Evolutionary conservation across 1,140 invertebrate genomes (phyloP), one percentile per base, ranked within the genome.

Genomic region (Calliphora vicina): DNA sequence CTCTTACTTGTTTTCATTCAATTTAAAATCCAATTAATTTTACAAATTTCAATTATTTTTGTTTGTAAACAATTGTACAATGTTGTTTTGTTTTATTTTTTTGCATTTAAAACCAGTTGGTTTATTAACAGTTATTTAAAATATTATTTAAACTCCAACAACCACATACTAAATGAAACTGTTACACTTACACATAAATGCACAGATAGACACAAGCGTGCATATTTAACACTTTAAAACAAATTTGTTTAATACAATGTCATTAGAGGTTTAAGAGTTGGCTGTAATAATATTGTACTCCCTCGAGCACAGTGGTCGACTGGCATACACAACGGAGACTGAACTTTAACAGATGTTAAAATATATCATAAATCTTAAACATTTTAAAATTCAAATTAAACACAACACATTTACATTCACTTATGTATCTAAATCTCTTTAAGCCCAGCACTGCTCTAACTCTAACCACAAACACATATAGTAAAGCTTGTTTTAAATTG

Each of bases 111-210:
- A 57, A 17, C 50, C 15, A n/a, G 15, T 57, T 17, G 50, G 61
- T 67, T 67, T 67, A 67, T 67, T 67, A 67, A 67, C 61, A 67
- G 61, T 67, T 78, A 78, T 78, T 78, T 78, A 78, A 78, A 78
- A 43, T 43, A 43, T 78, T 78, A 78, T 78, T 43, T 45, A 78
- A 78, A 78, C n/a, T 23, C 20, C n/a, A 20, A 43, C 13, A 23
- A 78, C 74, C 74, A 78, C 74, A 78, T 10, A 35, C 29, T 35
- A 35, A 35, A 35, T 42, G 4, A 29, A 29, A 76, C 15, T 57
- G 45, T 50, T 57, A 4, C 12, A n/a, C 72, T 5, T 17, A 29
- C 23, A 29, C 72, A 73, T 13, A 73, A 5, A 27, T 4, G 15
- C 72, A 35, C 12, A 42, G 2, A 74, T 5, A 5, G 5, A 27